Evolutionary conservation across 2,888 invertebrate species (phyloP).

Genomic region (Dryobotodes eremita): DNA sequence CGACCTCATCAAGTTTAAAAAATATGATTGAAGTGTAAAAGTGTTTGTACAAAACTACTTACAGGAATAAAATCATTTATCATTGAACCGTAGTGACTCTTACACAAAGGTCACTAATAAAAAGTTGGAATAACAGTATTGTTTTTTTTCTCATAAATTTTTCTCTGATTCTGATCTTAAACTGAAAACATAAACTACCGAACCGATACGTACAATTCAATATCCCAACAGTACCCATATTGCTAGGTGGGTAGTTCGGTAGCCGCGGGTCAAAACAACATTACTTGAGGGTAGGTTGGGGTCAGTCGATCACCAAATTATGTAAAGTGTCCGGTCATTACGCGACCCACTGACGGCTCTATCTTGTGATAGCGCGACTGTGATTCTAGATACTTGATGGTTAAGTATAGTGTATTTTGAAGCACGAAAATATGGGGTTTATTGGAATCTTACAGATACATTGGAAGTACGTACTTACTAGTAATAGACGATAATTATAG

Average conservation of each 20-base stretch:
- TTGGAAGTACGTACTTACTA: too few species aligned
- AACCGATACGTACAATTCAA: constrained; percentile 50
- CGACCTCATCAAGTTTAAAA: too few species aligned
- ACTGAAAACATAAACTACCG: constrained; percentile 15
- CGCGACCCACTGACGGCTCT: constrained; percentile 81
- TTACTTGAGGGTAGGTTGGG: constrained; percentile 68
- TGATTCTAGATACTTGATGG: constrained; percentile 76
- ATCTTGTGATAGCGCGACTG: constrained; percentile 68
- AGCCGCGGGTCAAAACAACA: constrained; percentile 59
- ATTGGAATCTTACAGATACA: too few species aligned
- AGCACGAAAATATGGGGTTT: too few species aligned
- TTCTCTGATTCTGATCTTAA: not conserved
- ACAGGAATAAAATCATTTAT: too few species aligned
- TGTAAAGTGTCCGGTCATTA: constrained; percentile 89
- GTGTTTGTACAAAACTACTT: too few species aligned
- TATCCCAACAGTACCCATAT: constrained; percentile 51
- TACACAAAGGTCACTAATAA: too few species aligned
- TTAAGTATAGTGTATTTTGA: not conserved
- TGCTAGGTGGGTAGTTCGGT: constrained; percentile 51
- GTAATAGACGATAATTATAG: too few species aligned
- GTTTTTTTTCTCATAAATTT: not conserved
- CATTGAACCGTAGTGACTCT: too few species aligned
- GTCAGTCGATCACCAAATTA: constrained; percentile 87
- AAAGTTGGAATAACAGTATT: too few species aligned
- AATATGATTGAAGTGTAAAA: too few species aligned